Percentiles rank a stretch among this genome's conserved stretches.
Evolutionary conservation across 2,888 invertebrate species (phyloP).

Genomic region (Limenitis camilla): DNA sequence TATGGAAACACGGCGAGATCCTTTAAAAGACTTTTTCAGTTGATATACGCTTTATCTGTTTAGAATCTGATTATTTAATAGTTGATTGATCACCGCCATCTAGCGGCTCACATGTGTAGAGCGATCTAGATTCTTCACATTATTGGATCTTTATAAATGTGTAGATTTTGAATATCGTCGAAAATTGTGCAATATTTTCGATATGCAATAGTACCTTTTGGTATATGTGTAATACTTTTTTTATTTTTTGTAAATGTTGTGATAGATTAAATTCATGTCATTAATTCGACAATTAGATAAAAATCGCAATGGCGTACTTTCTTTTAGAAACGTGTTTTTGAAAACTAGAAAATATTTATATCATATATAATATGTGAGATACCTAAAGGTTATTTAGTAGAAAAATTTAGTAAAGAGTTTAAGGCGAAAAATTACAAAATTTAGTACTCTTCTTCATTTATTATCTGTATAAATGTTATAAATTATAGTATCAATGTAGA

Average conservation of each 20-base stretch:
- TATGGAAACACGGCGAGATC: too few species aligned
- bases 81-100: conserved; percentile 9
- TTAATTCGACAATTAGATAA: conserved; percentile 1
- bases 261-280: not conserved
- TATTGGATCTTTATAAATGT: not conserved
- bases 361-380: not conserved
- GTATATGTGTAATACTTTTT: conserved; percentile 11
- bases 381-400: not conserved
- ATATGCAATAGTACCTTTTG: conserved; percentile 12
- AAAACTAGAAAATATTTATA: not conserved
- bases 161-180: conserved; percentile 1
- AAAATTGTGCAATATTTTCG: conserved; percentile 22
- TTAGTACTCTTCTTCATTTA: not conserved
- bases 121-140: not conserved
- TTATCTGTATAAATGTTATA: conserved; percentile 2
- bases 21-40: too few species aligned
- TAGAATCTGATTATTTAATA: not conserved
- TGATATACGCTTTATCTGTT: not conserved
- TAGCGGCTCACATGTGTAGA: not conserved
- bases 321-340: not conserved
- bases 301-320: not conserved
- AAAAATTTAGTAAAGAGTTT: not conserved
- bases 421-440: not conserved
- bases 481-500: conserved; percentile 3
- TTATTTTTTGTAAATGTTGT: conserved; percentile 7